Conservation (phyloP, 2,113 vertebrate genomes). For the human region DNA sequence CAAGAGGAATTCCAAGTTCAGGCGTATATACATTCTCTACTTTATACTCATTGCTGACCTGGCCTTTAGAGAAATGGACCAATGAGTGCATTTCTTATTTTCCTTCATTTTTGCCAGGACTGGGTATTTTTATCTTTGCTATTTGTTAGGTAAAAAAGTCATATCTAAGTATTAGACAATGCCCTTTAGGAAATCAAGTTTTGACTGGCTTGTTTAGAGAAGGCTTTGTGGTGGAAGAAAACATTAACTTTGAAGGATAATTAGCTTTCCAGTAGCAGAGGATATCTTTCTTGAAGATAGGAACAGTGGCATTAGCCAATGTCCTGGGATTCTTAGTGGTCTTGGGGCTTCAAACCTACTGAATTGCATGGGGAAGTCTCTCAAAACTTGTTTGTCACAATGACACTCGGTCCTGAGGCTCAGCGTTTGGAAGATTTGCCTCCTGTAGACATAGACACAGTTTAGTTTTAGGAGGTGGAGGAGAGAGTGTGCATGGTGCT, state of each 20-base stretch:
- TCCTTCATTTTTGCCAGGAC: neutral
- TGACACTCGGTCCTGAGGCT: neutral
- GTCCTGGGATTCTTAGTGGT: neutral
- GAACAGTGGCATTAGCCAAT: neutral
- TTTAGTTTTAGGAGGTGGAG: neutral
- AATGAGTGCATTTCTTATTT: neutral
- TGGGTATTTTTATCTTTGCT: neutral
- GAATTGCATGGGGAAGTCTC: neutral
- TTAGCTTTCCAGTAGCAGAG: neutral
- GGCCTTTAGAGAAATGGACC: neutral
- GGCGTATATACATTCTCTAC: neutral
- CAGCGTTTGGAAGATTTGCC: neutral
- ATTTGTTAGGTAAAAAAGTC: neutral
- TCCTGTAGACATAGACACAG: neutral
- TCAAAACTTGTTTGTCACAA: neutral
- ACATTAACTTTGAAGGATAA: neutral
- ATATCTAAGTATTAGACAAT: neutral
- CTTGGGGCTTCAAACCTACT: neutral
- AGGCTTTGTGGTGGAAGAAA: neutral
- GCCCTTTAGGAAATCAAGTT: neutral
- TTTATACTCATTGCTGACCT: neutral
- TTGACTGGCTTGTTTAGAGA: neutral
- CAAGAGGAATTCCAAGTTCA: neutral
- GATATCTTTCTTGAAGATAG: neutral
- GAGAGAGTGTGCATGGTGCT: rapidly evolving